Evolutionary conservation across 1,140 invertebrate genomes (phyloP).

Genomic region (Philopotamus ludificatus): DNA sequence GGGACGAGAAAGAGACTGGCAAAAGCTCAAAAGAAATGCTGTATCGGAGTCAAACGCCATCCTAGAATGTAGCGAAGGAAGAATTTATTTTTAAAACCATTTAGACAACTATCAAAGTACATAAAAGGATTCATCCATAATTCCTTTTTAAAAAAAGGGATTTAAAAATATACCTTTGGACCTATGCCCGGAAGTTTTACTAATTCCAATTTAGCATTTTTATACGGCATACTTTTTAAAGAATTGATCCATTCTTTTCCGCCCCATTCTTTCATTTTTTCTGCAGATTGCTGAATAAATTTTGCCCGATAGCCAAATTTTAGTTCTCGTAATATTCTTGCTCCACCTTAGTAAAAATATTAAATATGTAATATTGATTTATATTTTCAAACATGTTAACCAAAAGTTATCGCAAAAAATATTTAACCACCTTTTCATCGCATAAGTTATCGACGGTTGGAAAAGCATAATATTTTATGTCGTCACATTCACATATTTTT

Average conservation of each 20-base stretch:
- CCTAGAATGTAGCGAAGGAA: too few species aligned
- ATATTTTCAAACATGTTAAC: background rate
- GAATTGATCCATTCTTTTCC: constrained; percentile 70
- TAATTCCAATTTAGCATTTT: constrained; percentile 70
- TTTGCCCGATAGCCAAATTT: constrained; percentile 93
- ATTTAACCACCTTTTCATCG: constrained; percentile 7
- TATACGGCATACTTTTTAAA: constrained; percentile 68
- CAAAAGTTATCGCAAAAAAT: constrained; percentile 5
- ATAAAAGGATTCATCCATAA: constrained; percentile 8
- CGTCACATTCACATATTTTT: constrained; percentile 68
- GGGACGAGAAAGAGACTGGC: too few species aligned
- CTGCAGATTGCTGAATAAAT: constrained; percentile 76
- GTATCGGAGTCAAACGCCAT: too few species aligned
- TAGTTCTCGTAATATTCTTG: constrained; percentile 67
- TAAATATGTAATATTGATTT: constrained; percentile 27
- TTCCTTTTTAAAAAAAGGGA: constrained; percentile 16
- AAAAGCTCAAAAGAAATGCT: too few species aligned
- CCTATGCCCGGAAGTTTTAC: constrained; percentile 83
- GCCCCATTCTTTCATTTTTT: constrained; percentile 65
- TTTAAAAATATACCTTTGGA: constrained; percentile 66
- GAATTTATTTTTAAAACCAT: too few species aligned
- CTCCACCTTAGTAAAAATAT: constrained; percentile 61
- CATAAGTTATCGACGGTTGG: constrained; percentile 65
- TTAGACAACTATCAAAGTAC: constrained; percentile 27
- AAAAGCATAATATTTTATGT: constrained; percentile 73